Percentiles rank a stretch among this genome's conserved stretches.
phyloP scores from a whole-genome alignment of 2,888 invertebrate genomes.

The Drosophila phalerata region DNA sequence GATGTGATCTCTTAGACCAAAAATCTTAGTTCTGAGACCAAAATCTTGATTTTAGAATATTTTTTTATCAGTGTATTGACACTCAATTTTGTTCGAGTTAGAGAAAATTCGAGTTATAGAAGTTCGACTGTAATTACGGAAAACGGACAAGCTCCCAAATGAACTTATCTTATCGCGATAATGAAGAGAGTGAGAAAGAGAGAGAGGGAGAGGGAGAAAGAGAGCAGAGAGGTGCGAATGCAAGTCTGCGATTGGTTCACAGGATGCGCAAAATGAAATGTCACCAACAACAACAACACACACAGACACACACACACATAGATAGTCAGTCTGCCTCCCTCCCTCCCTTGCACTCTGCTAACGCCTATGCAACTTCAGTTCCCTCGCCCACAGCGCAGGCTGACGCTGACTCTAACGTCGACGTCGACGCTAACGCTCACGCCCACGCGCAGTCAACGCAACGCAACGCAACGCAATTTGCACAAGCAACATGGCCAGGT shows the following conservation, averaged over 20 bases:
- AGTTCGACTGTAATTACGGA: too few species aligned
- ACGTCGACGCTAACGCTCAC: slow-evolving; percentile 35
- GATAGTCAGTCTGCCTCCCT: not conserved
- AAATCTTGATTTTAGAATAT: too few species aligned
- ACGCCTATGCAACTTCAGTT: slow-evolving; percentile 29
- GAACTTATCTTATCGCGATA: slow-evolving; percentile 31
- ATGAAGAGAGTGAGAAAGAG: not conserved
- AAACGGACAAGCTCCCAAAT: slow-evolving; percentile 1
- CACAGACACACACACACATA: slow-evolving; percentile 1
- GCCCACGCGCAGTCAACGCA: slow-evolving; percentile 55
- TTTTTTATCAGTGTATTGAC: too few species aligned
- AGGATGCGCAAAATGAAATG: slow-evolving; percentile 38
- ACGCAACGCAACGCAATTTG: slow-evolving; percentile 31
- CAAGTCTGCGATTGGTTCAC: slow-evolving; percentile 45
- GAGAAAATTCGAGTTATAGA: too few species aligned
- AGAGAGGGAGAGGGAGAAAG: not conserved
- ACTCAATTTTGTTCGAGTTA: too few species aligned
- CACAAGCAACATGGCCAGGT: slow-evolving; percentile 37
- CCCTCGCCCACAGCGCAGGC: slow-evolving; percentile 26
- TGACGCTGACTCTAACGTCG: slow-evolving; percentile 8
- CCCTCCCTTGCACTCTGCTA: slow-evolving; percentile 1
- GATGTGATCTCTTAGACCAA: too few species aligned
- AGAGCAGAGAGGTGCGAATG: slow-evolving; percentile 11
- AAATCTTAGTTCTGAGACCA: too few species aligned
- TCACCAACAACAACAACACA: not conserved